Conservation (phyloP, 1,140 invertebrate species). For the Geopemphigus sp. region DNA sequence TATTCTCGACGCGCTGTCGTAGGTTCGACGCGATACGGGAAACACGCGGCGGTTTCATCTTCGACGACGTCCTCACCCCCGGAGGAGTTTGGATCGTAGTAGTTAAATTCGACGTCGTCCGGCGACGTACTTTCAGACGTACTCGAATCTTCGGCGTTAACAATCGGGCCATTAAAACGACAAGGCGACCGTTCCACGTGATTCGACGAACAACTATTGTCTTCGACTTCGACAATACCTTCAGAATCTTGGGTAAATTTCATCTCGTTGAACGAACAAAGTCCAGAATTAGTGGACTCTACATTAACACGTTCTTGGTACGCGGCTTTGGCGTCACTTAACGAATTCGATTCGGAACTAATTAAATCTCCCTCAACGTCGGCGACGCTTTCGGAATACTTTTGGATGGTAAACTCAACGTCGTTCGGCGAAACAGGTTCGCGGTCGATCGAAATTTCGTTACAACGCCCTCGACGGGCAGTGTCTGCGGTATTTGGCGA, state of each 20-base stretch:
- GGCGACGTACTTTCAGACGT: background rate
- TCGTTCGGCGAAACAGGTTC: no score
- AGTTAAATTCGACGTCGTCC: no score
- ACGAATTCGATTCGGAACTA: background rate
- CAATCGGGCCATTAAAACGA: no score
- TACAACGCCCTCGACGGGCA: background rate
- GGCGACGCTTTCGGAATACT: no score
- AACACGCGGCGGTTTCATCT: no score
- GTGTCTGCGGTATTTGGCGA: background rate
- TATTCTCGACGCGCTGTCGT: background rate
- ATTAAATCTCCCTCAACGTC: background rate
- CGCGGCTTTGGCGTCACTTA: background rate
- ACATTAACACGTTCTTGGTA: background rate
- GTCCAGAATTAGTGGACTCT: background rate
- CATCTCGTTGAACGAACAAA: background rate
- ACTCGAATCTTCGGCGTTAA: background rate
- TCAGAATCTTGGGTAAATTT: background rate
- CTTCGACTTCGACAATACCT: background rate
- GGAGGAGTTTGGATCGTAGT: no score
- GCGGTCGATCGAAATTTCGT: background rate
- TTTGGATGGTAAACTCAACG: no score
- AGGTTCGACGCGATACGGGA: no score
- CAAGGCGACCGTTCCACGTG: no score
- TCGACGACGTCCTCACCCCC: no score
- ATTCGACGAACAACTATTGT: background rate